Base-by-base conservation (phyloP, 1,140 invertebrate species). In the Aphelinus certus region DNA sequence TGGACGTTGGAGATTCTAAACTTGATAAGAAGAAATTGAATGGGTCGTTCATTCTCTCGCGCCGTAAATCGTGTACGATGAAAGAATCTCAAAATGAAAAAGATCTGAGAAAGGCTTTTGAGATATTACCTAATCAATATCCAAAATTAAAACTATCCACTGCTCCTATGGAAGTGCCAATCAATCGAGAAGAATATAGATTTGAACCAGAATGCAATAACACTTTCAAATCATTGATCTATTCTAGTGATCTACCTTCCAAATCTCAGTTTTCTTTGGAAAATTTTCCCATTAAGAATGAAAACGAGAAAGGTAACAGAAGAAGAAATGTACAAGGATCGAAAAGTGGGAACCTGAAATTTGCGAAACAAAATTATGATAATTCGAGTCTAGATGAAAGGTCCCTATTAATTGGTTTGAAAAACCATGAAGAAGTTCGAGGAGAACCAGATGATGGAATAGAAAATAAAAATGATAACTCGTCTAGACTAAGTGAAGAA, bases 381-480 rank as follows among this genome's bases (percentile, higher is more conserved):
- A 26, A 26, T 26, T 26, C 26, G 26, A 26, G 26, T 26, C 26
- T 26, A 26, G 26, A 26, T 26, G 26, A 26, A 26, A 26, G 26
- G 26, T 26, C 26, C 26, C 26, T 26, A 26, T 26, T 26, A 26
- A 26, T 26, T 26, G 26, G 26, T 26, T 26, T 26, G 26, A 26
- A 26, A 26, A 26, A 26, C 26, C 26, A 26, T 26, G 26, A 26
- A 26, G 26, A 26, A n/a, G 45, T 56, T 4, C 7, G 43, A 43
- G 42, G 42, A 51, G n/a, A 46, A 56, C 1, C 3, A 56, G 64
- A 58, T 7, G 7, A 10, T n/a, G 69, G 56, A 26, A 26, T 26
- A 55, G 65, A 69, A 45, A 69, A 63, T 65, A 9, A 26, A 7
- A 56, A 66, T 46, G 42, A 58, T n/a, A 65, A 76, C 47, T 51